Evolutionary conservation across 2,888 invertebrate species (phyloP).

Genomic region (Melinaea marsaeus): DNA sequence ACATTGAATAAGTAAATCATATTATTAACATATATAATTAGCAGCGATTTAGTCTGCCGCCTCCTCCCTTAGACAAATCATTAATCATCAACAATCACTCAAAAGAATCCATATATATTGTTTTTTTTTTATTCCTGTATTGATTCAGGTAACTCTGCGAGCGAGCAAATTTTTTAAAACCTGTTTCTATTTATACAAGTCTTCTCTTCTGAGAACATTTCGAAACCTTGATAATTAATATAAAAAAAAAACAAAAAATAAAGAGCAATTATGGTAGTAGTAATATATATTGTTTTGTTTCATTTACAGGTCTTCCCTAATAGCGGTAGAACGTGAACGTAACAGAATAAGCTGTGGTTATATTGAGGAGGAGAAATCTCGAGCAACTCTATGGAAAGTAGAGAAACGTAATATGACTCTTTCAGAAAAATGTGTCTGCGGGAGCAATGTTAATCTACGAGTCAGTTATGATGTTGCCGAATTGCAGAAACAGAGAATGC

Average conservation of each 20-base stretch:
- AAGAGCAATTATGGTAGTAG: background rate
- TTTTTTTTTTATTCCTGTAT: too few species aligned
- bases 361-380: conserved; percentile 52
- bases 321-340: conserved; percentile 57
- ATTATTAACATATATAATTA: too few species aligned
- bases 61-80: too few species aligned
- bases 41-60: too few species aligned
- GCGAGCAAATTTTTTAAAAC: too few species aligned
- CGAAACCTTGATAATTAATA: too few species aligned
- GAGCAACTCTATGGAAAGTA: conserved; percentile 54
- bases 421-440: conserved; percentile 52
- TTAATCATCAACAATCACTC: too few species aligned
- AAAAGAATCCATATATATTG: too few species aligned
- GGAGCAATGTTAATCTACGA: conserved; percentile 42
- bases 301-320: conserved; percentile 55
- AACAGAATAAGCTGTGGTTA: conserved; percentile 46
- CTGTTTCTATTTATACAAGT: too few species aligned
- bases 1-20: too few species aligned
- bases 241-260: background rate
- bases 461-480: conserved; percentile 56
- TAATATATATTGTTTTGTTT: background rate
- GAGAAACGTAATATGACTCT: conserved; percentile 44
- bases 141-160: too few species aligned
- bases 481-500: conserved; percentile 52
- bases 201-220: too few species aligned